Base-by-base conservation (phyloP, 2,888 invertebrate genomes). In the Drosophila ustulata region DNA sequence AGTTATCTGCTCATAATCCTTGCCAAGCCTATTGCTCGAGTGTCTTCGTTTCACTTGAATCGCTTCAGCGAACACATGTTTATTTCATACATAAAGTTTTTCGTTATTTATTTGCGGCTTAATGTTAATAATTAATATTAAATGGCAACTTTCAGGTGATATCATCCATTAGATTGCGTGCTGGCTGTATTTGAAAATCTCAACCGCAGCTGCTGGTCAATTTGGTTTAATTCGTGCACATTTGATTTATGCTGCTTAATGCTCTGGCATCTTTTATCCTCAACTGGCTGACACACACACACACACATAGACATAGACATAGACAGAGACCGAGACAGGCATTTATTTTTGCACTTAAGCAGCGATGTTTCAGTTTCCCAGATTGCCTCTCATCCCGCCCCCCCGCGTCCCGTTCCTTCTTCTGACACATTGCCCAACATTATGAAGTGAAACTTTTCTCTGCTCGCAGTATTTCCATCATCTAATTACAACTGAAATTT, bases 401-500 rank as follows among this genome's bases (percentile, higher is more conserved):
- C 53, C 28, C n/a, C n/a, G 5, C 43, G 8, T 5, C n/a, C 0
- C 34, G 9, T n/a, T n/a, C 23, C 18, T 18, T n/a, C 18, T 25
- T 34, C 65, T 73, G 76, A 74, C 66, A 74, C 78, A 69, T 69
- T 75, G 62, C 52, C 64, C 56, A 72, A 76, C 84, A 87, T 80
- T 78, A 86, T 82, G 69, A 59, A 80, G 70, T 62, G 80, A 84
- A 82, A 85, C 74, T 76, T 78, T 78, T 62, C 57, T 57, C 59
- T 50, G 76, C 61, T 73, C 37, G 47, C 62, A 76, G 85, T 75
- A 69, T 77, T 83, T 88, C 88, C 83, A 83, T 83, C 83, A 83
- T 88, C 82, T 88, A 83, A 83, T 83, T 83, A 83, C 88, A 77
- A 66, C 68, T 71, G 73, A 82, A 82, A 85, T 80, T 85, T 88